Percentiles rank a stretch among this genome's conserved stretches.
phyloP scores from a whole-genome alignment of 2,888 invertebrate species.

The Protonemura montana region DNA sequence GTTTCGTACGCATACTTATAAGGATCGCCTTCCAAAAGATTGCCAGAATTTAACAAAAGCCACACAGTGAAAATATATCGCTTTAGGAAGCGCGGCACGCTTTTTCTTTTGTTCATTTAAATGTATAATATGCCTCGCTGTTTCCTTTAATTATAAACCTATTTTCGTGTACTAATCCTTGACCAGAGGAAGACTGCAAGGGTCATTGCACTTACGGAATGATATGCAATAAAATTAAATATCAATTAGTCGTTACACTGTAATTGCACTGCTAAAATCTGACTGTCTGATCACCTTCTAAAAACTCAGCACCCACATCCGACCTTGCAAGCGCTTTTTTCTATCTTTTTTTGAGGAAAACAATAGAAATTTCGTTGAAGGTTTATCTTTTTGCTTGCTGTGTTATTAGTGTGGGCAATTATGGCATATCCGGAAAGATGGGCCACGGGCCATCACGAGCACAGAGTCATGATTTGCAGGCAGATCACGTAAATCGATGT shows the following conservation, averaged over 20 bases:
- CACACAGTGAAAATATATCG: neutral
- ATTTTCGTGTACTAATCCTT: slow-evolving; percentile 17
- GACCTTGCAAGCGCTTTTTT: neutral
- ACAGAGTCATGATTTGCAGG: neutral
- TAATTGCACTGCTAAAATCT: neutral
- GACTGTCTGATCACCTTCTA: slow-evolving; percentile 7
- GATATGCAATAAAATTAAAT: slow-evolving; percentile 17
- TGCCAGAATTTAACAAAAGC: neutral
- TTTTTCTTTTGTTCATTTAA: neutral
- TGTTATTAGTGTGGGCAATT: slow-evolving; percentile 26
- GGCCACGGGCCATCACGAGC: neutral
- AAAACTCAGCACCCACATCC: slow-evolving; percentile 16
- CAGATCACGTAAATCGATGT: slow-evolving; percentile 14
- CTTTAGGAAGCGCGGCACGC: slow-evolving; percentile 7
- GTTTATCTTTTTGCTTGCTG: slow-evolving; percentile 21
- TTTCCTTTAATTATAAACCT: neutral
- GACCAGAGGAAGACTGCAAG: slow-evolving; percentile 20
- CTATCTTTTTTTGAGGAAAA: slow-evolving; percentile 13
- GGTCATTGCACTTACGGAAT: slow-evolving; percentile 30
- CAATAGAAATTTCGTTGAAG: slow-evolving; percentile 29
- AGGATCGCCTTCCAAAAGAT: neutral
- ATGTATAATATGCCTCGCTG: neutral
- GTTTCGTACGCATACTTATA: no score
- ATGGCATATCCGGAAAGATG: slow-evolving; percentile 27
- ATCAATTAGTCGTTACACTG: neutral